phyloP scores from a whole-genome alignment of 2,113 vertebrate species.

The Mola mola region DNA sequence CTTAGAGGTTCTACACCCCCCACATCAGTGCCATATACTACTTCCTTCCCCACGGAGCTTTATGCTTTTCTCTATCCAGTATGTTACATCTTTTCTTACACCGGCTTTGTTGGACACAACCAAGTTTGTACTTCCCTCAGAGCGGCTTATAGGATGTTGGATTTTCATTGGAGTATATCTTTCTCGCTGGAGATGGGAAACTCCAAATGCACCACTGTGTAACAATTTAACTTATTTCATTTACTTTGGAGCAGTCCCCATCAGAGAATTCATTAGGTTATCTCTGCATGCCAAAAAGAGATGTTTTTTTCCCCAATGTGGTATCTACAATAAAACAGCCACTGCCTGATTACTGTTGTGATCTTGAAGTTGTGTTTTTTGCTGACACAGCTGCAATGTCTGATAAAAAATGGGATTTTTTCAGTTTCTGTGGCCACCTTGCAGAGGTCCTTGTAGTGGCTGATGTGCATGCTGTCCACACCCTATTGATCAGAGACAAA shows the following conservation, averaged over 20 bases:
- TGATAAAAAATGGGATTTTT: conserved; percentile 66
- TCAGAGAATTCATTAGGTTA: conserved; percentile 40
- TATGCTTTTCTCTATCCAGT: conserved; percentile 32
- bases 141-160: conserved; percentile 40
- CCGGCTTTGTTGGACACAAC: conserved; percentile 43
- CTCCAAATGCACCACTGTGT: neutral
- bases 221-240: conserved; percentile 30
- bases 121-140: conserved; percentile 22
- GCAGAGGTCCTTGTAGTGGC: conserved; percentile 41
- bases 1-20: conserved; percentile 50
- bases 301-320: conserved; percentile 10
- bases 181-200: neutral
- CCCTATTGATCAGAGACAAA: conserved; percentile 69
- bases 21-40: conserved; percentile 36
- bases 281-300: conserved; percentile 37
- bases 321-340: conserved; percentile 54
- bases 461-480: conserved; percentile 44
- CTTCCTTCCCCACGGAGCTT: conserved; percentile 31
- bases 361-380: conserved; percentile 50
- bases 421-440: conserved; percentile 54
- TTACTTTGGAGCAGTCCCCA: conserved; percentile 8
- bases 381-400: conserved; percentile 61
- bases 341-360: conserved; percentile 31
- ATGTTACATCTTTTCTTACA: conserved; percentile 61
- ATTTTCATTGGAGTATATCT: conserved; percentile 12